Percentiles rank a stretch among this genome's conserved stretches.
These are phyloP conservation scores for Pseudopipra pipra DNA, from an alignment of 2,113 vertebrate species.

Conservation along the genomic window DNA sequence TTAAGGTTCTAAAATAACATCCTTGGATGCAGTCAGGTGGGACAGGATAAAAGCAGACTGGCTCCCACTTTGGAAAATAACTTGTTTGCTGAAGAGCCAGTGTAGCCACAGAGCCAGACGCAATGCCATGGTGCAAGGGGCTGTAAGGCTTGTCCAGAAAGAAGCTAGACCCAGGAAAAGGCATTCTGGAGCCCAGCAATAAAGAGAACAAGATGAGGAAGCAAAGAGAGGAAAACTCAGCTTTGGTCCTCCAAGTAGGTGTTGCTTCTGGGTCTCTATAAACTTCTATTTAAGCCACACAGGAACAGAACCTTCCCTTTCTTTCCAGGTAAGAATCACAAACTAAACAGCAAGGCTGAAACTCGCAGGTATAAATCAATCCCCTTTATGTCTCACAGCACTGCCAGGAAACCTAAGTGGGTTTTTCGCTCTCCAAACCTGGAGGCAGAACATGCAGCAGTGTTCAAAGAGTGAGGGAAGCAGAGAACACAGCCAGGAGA, in stretches of 20 bases:
- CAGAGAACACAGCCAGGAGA: background rate
- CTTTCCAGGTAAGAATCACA: background rate
- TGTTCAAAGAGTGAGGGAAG: background rate
- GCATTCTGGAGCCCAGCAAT: background rate
- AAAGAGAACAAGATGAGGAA: background rate
- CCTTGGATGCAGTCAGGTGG: background rate
- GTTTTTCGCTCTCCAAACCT: background rate
- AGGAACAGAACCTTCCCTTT: background rate
- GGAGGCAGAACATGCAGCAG: fast-evolving
- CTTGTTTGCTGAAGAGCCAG: background rate
- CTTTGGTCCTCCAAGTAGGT: background rate
- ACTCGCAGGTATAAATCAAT: background rate
- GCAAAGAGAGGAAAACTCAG: background rate
- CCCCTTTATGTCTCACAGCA: background rate
- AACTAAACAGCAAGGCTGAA: background rate
- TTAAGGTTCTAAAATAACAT: background rate
- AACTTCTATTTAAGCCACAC: background rate
- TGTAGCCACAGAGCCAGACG: background rate
- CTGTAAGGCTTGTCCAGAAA: background rate
- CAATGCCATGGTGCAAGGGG: fast-evolving
- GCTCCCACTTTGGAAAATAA: background rate
- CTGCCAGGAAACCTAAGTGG: background rate
- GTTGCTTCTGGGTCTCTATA: background rate
- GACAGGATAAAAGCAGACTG: background rate
- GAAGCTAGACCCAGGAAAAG: background rate